Evolutionary conservation across 2,888 invertebrate species (phyloP), one percentile per base, ranked within the genome.

Genomic region (Andrena trimmerana): DNA sequence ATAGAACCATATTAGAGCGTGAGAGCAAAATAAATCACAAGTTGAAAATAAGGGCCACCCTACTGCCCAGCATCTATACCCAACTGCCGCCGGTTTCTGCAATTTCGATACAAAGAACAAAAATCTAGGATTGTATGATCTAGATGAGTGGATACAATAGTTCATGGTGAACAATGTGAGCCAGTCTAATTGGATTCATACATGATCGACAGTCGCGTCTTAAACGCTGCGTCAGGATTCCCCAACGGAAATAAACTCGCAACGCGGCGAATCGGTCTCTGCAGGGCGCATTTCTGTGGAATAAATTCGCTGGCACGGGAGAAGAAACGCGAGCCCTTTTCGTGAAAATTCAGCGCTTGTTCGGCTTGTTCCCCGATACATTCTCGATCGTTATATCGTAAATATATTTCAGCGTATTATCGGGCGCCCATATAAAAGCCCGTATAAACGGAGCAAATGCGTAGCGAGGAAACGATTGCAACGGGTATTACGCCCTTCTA

Each of bases 351-450:
- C 27, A 10, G 0, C 16, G 16, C 2, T 27, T 8, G 27, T 54
- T 48, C 42, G 42, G 6, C 48, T 59, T 36, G 48, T 24, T 33
- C 27, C 24, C n/a, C 13, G 36, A 29, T 54, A 24, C 66, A 27
- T 71, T 42, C 36, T 27, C 48, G 48, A 65, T 80, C 60, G 78
- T 78, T 71, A 71, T 27, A 29, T 52, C 60, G 48, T 67, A 81
- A 81, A 78, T 60, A 78, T 63, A 80, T 80, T 66, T 65, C 65
- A 65, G 8, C 52, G 78, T 57, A 70, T 72, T 72, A 78, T 72
- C 71, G 79, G 63, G 65, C 68, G 60, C 13, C 42, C 13, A 42
- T 36, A 31, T 24, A 63, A 70, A 77, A 42, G 70, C 59, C 57
- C 6, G 50, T 16, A 48, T 48, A 70, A 31, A 27, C 4, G 36